These are phyloP conservation scores for Petrocephalus microphthalmus DNA, from an alignment of 2,113 vertebrate genomes.

Conservation along the genomic window DNA sequence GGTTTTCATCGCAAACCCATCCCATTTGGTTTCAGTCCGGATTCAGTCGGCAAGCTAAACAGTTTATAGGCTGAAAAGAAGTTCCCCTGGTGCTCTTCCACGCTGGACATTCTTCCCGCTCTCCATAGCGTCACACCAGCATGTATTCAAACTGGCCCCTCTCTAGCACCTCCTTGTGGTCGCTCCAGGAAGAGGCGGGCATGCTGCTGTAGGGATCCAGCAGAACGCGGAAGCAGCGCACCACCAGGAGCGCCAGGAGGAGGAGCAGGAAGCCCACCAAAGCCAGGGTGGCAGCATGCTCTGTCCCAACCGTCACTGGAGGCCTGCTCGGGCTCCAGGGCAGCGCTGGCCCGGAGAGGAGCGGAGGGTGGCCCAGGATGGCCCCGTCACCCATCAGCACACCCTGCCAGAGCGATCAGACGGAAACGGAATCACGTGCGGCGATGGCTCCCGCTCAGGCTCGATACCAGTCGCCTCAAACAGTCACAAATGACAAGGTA, in stretches of 20 bases:
- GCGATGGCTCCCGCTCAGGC: not conserved
- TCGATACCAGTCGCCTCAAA: not conserved
- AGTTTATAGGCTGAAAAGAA: not conserved
- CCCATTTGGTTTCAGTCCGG: not conserved
- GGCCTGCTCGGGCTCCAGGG: slow-evolving; percentile 49
- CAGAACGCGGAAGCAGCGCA: slow-evolving; percentile 84
- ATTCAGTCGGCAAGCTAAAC: not conserved
- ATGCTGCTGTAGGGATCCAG: slow-evolving; percentile 94
- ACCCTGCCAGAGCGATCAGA: not conserved
- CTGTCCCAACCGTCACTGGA: slow-evolving; percentile 61
- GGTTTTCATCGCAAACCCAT: not conserved
- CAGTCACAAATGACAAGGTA: not conserved
- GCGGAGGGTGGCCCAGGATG: slow-evolving; percentile 65
- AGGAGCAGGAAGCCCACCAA: slow-evolving; percentile 83
- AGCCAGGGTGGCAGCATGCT: slow-evolving; percentile 81
- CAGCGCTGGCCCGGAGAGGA: slow-evolving; percentile 55
- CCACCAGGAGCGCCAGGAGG: slow-evolving; percentile 79
- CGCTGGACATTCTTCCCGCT: not conserved
- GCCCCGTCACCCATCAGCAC: slow-evolving; percentile 70
- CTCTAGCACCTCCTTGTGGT: slow-evolving; percentile 84
- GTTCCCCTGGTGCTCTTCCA: not conserved
- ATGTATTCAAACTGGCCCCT: slow-evolving; percentile 86
- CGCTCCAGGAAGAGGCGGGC: slow-evolving; percentile 84
- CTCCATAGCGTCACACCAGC: slow-evolving; percentile 58
- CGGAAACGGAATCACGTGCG: not conserved